These are phyloP conservation scores for Drosophila mauritiana DNA, from an alignment of 1,140 invertebrate species.

Conservation along the genomic window DNA sequence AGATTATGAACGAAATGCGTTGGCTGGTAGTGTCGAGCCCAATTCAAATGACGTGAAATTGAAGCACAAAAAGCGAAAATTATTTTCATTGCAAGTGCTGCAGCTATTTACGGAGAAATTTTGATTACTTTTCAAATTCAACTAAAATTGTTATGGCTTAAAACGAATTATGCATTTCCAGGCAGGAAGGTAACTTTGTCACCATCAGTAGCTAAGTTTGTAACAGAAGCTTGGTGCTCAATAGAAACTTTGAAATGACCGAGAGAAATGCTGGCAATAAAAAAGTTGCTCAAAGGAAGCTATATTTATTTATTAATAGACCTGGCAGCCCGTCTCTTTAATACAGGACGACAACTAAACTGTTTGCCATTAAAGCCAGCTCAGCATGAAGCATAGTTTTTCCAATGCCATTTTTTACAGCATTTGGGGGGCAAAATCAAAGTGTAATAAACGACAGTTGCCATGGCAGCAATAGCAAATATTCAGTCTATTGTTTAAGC, in stretches of 20 bases:
- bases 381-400: constrained; percentile 31
- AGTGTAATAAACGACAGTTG: constrained; percentile 61
- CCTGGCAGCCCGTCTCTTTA: not conserved
- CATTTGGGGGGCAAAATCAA: constrained; percentile 25
- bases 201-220: not conserved
- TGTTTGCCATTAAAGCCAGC: not conserved
- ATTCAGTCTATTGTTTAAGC: constrained; percentile 67
- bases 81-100: not conserved
- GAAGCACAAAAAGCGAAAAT: constrained; percentile 14
- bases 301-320: not conserved
- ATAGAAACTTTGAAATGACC: constrained; percentile 22
- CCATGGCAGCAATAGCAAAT: constrained; percentile 39
- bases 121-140: not conserved
- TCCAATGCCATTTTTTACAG: constrained; percentile 10
- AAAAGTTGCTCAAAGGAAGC: constrained; percentile 14
- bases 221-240: constrained; percentile 14
- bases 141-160: not conserved
- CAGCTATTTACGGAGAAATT: not conserved
- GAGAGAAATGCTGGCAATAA: constrained; percentile 22
- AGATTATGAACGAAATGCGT: constrained; percentile 39
- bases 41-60: constrained; percentile 37
- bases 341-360: not conserved
- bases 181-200: constrained; percentile 5
- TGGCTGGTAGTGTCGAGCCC: not conserved
- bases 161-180: constrained; percentile 6